Percentiles rank a stretch among this genome's conserved stretches.
These are phyloP conservation scores for Euwallacea fornicatus DNA, from an alignment of 1,140 invertebrate species.

Conservation along the genomic window DNA sequence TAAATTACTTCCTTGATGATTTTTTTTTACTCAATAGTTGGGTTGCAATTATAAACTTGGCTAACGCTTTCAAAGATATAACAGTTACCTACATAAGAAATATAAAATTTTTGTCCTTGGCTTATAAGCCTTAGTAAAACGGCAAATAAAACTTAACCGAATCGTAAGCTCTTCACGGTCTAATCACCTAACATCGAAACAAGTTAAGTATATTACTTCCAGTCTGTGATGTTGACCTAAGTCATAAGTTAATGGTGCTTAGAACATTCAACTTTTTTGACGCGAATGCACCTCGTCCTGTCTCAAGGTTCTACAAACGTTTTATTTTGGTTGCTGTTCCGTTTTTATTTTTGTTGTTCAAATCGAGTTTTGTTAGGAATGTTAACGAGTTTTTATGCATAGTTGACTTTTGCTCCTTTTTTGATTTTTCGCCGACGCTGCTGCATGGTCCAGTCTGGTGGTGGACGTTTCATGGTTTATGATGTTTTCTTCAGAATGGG, in stretches of 20 bases:
- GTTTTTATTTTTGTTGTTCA: conserved; percentile 27
- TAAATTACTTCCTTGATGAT: too few relatives aligned
- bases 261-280: conserved; percentile 35
- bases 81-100: too few relatives aligned
- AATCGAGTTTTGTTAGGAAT: conserved; percentile 31
- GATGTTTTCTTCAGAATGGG: conserved; percentile 16
- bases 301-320: conserved; percentile 23
- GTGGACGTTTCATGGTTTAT: conserved; percentile 21
- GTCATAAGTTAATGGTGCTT: conserved; percentile 26
- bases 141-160: too few relatives aligned
- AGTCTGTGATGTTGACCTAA: conserved; percentile 19
- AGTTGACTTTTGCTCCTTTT: conserved; percentile 27
- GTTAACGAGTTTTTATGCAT: conserved; percentile 35
- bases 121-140: too few relatives aligned
- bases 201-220: conserved; percentile 3
- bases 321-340: conserved; percentile 30
- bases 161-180: not conserved
- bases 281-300: conserved; percentile 25
- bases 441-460: not conserved
- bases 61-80: too few relatives aligned
- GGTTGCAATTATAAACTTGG: too few relatives aligned
- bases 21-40: too few relatives aligned
- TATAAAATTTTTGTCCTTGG: too few relatives aligned
- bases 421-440: conserved; percentile 27
- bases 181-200: not conserved